phyloP scores from a whole-genome alignment of 2,888 invertebrate species.

The Sipunculus nudus region DNA sequence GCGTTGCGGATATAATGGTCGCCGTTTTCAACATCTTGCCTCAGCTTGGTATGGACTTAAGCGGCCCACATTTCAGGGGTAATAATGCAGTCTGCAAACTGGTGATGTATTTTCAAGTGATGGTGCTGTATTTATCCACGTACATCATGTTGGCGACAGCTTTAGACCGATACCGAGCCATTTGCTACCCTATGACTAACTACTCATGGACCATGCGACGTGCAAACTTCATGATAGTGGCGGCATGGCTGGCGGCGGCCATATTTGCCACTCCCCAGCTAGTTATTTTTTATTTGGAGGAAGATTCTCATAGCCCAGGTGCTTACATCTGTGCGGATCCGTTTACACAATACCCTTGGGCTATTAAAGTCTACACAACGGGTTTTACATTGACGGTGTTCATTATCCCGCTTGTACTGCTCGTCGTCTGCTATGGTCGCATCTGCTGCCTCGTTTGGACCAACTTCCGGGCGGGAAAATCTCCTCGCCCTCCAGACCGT shows the following conservation, averaged over 20 bases:
- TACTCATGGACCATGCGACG: conserved; percentile 66
- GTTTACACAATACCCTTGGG: conserved; percentile 41
- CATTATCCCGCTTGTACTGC: conserved; percentile 67
- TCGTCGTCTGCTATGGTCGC: conserved; percentile 65
- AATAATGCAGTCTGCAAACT: conserved; percentile 65
- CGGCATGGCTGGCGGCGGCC: conserved; percentile 66
- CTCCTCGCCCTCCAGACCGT: not conserved
- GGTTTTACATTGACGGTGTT: conserved; percentile 67
- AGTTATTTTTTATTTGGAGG: conserved; percentile 59
- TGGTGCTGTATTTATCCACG: conserved; percentile 56
- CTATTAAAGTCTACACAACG: conserved; percentile 57
- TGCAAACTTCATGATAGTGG: conserved; percentile 62
- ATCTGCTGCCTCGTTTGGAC: conserved; percentile 65
- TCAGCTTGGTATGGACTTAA: conserved; percentile 58
- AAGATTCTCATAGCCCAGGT: conserved; percentile 12
- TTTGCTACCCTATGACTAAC: conserved; percentile 73
- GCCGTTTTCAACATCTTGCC: conserved; percentile 77
- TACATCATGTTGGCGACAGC: conserved; percentile 64
- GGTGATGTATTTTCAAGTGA: conserved; percentile 74
- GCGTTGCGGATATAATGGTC: conserved; percentile 76
- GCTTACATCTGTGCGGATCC: conserved; percentile 24
- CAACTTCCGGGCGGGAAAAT: conserved; percentile 27
- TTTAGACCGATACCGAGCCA: conserved; percentile 66
- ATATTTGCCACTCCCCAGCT: conserved; percentile 73
- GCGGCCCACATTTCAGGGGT: conserved; percentile 66